Base-by-base conservation (phyloP, 2,888 invertebrate species). In the Cryptophagus acutangulus region DNA sequence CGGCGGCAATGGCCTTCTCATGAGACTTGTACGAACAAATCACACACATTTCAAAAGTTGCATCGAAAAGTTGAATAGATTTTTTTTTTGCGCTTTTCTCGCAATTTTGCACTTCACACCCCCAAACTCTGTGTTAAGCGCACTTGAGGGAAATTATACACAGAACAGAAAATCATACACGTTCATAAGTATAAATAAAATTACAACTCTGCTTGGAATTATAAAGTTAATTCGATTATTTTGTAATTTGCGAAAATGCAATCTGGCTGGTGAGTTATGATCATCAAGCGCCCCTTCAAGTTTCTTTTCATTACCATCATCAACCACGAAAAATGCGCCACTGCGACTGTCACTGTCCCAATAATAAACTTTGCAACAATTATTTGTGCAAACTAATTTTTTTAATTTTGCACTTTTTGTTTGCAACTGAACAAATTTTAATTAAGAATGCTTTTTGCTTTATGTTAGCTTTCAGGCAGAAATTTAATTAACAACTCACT, bases 161-260 rank as follows among this genome's bases (percentile, higher is more conserved):
- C 53, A 55, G 52, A 49, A 40, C 48, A 44, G 43, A 28, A 13
- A 26, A 41, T 45, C 51, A 54, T 55, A 53, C 55, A 50, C 53
- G 52, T 55, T 55, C n/a, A n/a, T n/a, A 55, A 55, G 47, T 53
- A 56, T 55, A 57, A 57, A 57, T 55, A 57, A 58, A 58, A 54
- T 56, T 55, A 54, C 55, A 40, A 41, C 35, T 40, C 42, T 46
- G 43, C 37, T 35, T 33, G 44, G 48, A 52, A 50, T 53, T 54
- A 49, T 52, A 62, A 63, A 63, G 62, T 62, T 63, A 63, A 63
- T 64, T 63, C 61, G 63, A 64, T 64, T 64, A 64, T 60, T 60
- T 61, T 63, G 63, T 65, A 65, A 65, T 65, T 65, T 63, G 59
- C 56, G n/a, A n/a, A 58, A 62, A 60, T 63, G 62, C 63, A 63